A percentile compares a stretch with the other conserved stretches of the same genome.
Conservation (phyloP, 2,797 vertebrate species). For the Erpetoichthys calabaricus region DNA sequence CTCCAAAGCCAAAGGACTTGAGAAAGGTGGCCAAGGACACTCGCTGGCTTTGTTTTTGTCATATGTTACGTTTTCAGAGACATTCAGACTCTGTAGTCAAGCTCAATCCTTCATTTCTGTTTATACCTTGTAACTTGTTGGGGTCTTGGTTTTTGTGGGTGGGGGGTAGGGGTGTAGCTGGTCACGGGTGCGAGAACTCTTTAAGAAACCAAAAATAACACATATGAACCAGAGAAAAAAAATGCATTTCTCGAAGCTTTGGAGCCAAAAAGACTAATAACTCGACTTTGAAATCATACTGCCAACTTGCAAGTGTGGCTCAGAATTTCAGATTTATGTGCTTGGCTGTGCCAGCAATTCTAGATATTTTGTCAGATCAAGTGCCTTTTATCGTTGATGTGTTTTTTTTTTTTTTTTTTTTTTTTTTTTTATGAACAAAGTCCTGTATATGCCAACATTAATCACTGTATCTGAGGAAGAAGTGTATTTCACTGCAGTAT, state of each 20-base stretch:
- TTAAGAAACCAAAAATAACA: slow-evolving; percentile 72
- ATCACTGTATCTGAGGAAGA: slow-evolving; percentile 25
- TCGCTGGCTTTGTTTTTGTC: no score
- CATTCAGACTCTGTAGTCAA: no score
- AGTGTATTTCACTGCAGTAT: slow-evolving; percentile 5
- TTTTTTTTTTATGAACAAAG: slow-evolving; percentile 22
- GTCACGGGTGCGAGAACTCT: no score
- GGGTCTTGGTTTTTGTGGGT: no score
- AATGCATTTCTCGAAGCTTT: slow-evolving; percentile 41
- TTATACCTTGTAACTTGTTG: no score
- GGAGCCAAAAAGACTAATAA: slow-evolving; percentile 37
- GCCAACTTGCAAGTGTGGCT: slow-evolving; percentile 13
- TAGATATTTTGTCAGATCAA: slow-evolving; percentile 54
- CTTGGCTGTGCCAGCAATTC: slow-evolving; percentile 65
- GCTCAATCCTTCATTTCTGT: no score
- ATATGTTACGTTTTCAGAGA: no score
- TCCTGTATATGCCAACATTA: slow-evolving; percentile 20
- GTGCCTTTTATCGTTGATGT: slow-evolving; percentile 47
- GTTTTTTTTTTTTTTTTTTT: slow-evolving; percentile 21
- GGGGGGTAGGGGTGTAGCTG: no score
- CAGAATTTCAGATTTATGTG: slow-evolving; percentile 29
- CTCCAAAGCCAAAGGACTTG: slow-evolving; percentile 25
- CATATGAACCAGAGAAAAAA: slow-evolving; percentile 43
- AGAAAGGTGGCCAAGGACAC: no score
- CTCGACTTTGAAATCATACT: slow-evolving; percentile 28